Base-by-base conservation (phyloP, 2,113 vertebrate genomes). In the Stigmatopora argus region DNA sequence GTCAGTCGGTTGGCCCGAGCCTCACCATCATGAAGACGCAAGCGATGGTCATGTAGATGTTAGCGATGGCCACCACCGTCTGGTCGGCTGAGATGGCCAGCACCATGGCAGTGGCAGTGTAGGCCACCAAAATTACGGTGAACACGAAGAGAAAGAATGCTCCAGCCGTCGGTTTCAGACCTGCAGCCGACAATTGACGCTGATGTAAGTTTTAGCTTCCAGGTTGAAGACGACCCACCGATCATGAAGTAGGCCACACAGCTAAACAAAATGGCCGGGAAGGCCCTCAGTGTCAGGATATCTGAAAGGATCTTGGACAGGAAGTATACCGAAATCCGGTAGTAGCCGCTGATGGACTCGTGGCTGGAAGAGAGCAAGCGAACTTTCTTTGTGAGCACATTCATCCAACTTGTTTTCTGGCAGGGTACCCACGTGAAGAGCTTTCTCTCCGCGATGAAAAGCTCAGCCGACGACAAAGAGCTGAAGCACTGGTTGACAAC, bases 301-400 rank as follows among this genome's bases (percentile, higher is more conserved):
- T 99, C 96, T 59, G 92, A 92, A 44, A 95, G 70, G 15, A 98
- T 72, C 82, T 96, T 97, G 17, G 85, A 88, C 80, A 97, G 89
- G 87, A 97, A 99, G 82, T 97, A 99, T 2, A 90, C 90, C 0
- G 95, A 96, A 1, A 90, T 80, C 69, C 95, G 85, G 87, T 99
- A 99, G 77, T 99, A 99, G 1, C 96, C 96, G 51, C 96, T 98
- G 86, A 95, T 95, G 11, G 95, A 97, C 75, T 98, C 96, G 3
- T 99, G 96, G 70, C 96, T 99, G 82, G 77, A 15, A 75, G 69
- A 81, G 13, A 73, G 6, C 62, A 3, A 23, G 0, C 38, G 12
- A 21, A 1, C n/a, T 45, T 45, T n/a, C 21, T 3, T 17, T 51
- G 15, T 57, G 23, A 26, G 5, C 13, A 1, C 69, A 49, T 71